Evolutionary conservation across 2,888 invertebrate genomes (phyloP), one percentile per base, ranked within the genome.

Genomic region (Phyllotreta cruciferae): DNA sequence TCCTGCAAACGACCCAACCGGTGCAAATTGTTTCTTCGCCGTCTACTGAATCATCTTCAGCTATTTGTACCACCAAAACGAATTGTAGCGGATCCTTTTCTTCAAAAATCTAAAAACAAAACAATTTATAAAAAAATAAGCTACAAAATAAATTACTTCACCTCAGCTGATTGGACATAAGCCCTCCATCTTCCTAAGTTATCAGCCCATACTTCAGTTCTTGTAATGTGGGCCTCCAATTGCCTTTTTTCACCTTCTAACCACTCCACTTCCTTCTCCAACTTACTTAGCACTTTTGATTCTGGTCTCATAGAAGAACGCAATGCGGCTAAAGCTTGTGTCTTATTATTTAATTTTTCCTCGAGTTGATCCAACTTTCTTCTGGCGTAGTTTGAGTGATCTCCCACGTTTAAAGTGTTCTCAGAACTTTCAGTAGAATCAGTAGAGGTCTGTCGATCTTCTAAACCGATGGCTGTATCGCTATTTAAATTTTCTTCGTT

Each of bases 201-300:
- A 71, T 94, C 93, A 0, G 92, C 91, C 96, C 96, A 96, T 53
- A 90, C 88, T 81, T 94, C 93, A 0, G 95, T 95, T 42, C 94
- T 85, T 10, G 89, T 87, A 56, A 95, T 84, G 81, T 96, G 94
- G 0, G 92, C 91, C 78, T 95, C 94, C 42, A 94, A 81, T 70
- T 92, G 88, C 68, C 90, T 83, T 76, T 91, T 90, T 76, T 94
- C 94, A 2, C 89, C 89, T 67, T 90, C 90, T 56, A 96, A 81
- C 82, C 90, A 88, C 74, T 93, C 92, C 70, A 95, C 91, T 81
- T 95, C 94, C 73, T 89, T 90, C 52, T 93, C 92, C 56, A 96
- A 81, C 81, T 92, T 88, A 62, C 87, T 83, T 55, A 94, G 80
- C 1, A 94, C 91, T 72, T 92, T 91, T 0, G 92, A 91, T 74